Evolutionary conservation across 2,888 invertebrate genomes (phyloP), one percentile per base, ranked within the genome.

Genomic region (Synergus umbraculus): DNA sequence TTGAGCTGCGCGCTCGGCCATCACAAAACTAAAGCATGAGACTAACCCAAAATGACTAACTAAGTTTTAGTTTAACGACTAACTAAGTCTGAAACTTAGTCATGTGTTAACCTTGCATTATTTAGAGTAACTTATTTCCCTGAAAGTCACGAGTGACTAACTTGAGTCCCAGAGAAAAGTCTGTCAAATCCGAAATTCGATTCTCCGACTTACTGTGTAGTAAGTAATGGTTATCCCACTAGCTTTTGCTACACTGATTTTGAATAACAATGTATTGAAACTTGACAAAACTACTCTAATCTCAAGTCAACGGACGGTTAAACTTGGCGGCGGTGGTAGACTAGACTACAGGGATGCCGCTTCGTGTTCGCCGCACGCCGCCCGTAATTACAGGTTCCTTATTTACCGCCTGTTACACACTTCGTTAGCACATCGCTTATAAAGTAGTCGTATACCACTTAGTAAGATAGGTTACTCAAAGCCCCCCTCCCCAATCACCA

Each of bases 391-490:
- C 90, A 89, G 91, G 91, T 91, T 91, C 90, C 90, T 91, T 90
- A 90, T 90, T 91, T 91, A 90, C 89, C 90, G 90, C 89, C 90
- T 91, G 90, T 91, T 91, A 91, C 90, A 91, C 91, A 91, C 91
- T 91, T 91, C 90, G 91, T 91, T 91, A 91, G 89, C 91, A 88
- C 90, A 89, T 91, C 67, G 67, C 18, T 44, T 44, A 69, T 69
- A 69, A 69, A 69, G 69, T 69, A 69, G 69, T 69, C 49, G 69
- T 69, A 69, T 69, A 69, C 69, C 69, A 69, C 49, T 69, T 69
- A 69, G 69, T 69, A 69, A 69, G 69, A 69, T 69, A 22, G 69
- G 69, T 69, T 69, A 49, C 49, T 69, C 69, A 22, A 49, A 69
- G 49, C 18, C 54, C 37, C 66, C 49, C 77, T 29, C 64, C 41